Percentiles rank a stretch among this genome's conserved stretches.
Evolutionary conservation across 2,888 invertebrate genomes (phyloP).

Genomic region (Pinctada fucata): DNA sequence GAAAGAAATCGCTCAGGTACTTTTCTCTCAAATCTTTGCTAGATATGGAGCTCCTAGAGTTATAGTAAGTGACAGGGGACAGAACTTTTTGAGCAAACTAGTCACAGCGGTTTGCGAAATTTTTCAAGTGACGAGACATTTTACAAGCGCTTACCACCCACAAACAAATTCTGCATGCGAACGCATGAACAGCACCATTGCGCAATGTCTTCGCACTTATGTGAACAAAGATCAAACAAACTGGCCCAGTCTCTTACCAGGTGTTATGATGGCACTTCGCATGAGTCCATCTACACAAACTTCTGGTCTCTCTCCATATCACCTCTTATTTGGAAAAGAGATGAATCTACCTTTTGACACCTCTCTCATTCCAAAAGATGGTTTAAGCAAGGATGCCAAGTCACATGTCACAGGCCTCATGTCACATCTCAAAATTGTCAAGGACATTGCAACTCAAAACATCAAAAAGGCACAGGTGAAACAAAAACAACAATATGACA

Average conservation of each 20-base stretch:
- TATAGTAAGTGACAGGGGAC: constrained; percentile 47
- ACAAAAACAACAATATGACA: constrained; percentile 21
- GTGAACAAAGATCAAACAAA: constrained; percentile 35
- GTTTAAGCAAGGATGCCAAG: constrained; percentile 34
- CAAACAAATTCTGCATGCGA: too few species aligned
- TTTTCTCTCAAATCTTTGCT: constrained; percentile 47
- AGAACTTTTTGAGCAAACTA: constrained; percentile 45
- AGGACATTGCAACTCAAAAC: constrained; percentile 21
- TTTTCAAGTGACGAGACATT: too few species aligned
- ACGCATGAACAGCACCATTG: constrained; percentile 35
- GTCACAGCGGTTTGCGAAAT: constrained; percentile 47
- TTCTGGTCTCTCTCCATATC: too few species aligned
- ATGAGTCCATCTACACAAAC: too few species aligned
- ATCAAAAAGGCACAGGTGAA: constrained; percentile 16
- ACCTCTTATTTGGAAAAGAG: too few species aligned
- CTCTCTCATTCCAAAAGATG: too few species aligned
- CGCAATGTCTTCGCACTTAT: constrained; percentile 40
- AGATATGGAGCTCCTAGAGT: constrained; percentile 46
- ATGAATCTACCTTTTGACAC: too few species aligned
- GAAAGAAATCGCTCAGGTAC: constrained; percentile 40
- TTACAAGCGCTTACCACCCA: too few species aligned
- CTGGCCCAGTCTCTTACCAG: too few species aligned
- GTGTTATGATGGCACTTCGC: too few species aligned
- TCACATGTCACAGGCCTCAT: constrained; percentile 25
- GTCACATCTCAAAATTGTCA: constrained; percentile 28